These are phyloP conservation scores for Gymnocheta viridis DNA, from an alignment of 2,888 invertebrate genomes.

Conservation along the genomic window DNA sequence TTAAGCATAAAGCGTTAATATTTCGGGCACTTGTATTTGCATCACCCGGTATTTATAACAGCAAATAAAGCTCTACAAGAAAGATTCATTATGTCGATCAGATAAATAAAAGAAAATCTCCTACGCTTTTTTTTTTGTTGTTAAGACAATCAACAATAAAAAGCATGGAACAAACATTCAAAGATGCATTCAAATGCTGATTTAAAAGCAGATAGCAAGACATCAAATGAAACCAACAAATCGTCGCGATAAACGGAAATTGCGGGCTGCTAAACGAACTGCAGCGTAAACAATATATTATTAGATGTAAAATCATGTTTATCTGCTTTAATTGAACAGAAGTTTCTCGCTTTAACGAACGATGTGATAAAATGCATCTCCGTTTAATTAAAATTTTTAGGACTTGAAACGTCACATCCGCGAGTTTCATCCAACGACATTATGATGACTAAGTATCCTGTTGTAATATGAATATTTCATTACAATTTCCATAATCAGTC, in stretches of 20 bases:
- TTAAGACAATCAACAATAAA: constrained; percentile 26
- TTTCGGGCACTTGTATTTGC: too few species aligned
- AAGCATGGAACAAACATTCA: background rate
- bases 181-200: background rate
- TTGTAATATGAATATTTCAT: too few species aligned
- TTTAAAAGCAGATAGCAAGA: background rate
- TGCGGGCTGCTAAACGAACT: constrained; percentile 71
- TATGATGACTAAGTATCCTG: too few species aligned
- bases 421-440: too few species aligned
- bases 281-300: background rate
- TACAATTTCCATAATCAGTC: too few species aligned
- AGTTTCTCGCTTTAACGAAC: background rate
- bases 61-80: background rate
- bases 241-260: constrained; percentile 69
- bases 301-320: background rate
- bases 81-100: background rate
- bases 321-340: background rate
- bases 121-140: constrained; percentile 37
- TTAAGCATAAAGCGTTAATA: too few species aligned
- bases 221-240: background rate
- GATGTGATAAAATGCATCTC: background rate
- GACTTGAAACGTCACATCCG: too few species aligned
- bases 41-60: background rate
- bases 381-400: too few species aligned
- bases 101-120: constrained; percentile 27